Conservation (phyloP, 2,888 invertebrate species). For the Dusona sp. region DNA sequence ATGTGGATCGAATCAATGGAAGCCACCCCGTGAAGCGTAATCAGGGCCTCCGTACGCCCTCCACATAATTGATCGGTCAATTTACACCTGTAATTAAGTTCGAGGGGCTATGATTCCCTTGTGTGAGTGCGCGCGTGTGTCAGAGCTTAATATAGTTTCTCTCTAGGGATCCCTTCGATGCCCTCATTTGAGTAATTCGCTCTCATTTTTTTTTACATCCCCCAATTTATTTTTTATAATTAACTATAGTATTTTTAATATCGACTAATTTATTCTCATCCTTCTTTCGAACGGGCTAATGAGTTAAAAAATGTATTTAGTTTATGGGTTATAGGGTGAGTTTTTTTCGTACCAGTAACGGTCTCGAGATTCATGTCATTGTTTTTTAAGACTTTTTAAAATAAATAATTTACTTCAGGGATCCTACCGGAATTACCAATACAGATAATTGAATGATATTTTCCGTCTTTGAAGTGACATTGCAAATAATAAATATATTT, state of each 20-base stretch:
- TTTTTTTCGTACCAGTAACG: no score
- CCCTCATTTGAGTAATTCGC: background rate
- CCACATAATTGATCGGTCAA: conserved; percentile 68
- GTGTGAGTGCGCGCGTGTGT: background rate
- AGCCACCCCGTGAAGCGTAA: conserved; percentile 62
- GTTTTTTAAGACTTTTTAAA: background rate
- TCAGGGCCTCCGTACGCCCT: conserved; percentile 54
- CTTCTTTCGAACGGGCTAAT: no score
- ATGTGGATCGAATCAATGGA: conserved; percentile 61
- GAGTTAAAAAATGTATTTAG: background rate
- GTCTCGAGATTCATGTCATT: background rate
- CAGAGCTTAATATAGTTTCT: conserved; percentile 6
- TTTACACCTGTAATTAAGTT: conserved; percentile 69
- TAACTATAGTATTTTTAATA: background rate
- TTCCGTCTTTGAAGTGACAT: no score
- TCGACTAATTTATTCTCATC: background rate
- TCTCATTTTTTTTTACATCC: background rate
- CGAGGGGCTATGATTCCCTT: conserved; percentile 20
- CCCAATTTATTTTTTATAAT: background rate
- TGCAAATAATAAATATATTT: no score
- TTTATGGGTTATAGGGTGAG: no score
- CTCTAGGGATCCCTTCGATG: conserved; percentile 6
- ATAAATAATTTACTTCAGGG: no score
- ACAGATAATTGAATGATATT: no score
- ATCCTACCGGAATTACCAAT: no score